Evolutionary conservation across 2,113 vertebrate species (phyloP).

Genomic region (Falcunculus frontatus): DNA sequence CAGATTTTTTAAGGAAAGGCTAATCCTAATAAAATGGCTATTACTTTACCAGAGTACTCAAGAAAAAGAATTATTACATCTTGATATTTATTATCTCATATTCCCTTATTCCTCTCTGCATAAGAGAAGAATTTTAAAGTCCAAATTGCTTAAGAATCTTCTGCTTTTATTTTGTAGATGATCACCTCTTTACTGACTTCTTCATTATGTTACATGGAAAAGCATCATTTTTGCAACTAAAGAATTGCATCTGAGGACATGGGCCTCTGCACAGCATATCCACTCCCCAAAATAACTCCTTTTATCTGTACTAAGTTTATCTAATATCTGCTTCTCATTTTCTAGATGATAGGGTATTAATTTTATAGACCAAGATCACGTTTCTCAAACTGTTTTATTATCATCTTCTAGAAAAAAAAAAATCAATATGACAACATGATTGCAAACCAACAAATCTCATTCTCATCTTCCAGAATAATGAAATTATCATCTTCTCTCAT

Average conservation of each 20-base stretch:
- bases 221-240: background rate
- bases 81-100: background rate
- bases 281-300: background rate
- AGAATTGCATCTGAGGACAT: background rate
- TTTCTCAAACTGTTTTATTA: background rate
- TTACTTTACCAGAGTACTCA: background rate
- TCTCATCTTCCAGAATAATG: background rate
- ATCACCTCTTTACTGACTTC: background rate
- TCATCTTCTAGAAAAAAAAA: background rate
- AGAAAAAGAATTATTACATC: background rate
- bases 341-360: background rate
- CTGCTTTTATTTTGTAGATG: background rate
- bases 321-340: background rate
- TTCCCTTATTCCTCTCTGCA: background rate
- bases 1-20: background rate
- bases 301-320: background rate
- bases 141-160: background rate
- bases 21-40: background rate
- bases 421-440: background rate
- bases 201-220: background rate
- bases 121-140: background rate
- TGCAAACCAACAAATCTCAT: background rate
- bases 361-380: background rate
- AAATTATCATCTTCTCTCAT: background rate
- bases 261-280: background rate